A percentile compares a stretch with the other conserved stretches of the same genome.
Conservation (phyloP, 1,140 invertebrate species). For the Pachypeltis micranthus region DNA sequence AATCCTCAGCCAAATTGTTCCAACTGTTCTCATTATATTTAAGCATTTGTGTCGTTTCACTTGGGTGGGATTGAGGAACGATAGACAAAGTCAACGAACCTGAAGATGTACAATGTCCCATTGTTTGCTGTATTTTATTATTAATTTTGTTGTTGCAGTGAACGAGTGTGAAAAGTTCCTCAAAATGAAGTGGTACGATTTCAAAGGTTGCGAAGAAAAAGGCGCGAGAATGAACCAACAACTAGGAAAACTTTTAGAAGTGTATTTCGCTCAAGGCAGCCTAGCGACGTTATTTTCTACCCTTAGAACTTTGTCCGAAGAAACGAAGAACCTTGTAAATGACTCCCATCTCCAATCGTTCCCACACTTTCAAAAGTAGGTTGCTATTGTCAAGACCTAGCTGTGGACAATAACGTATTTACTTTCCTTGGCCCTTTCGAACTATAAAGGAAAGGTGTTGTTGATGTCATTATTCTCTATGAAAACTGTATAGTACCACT, state of each 20-base stretch:
- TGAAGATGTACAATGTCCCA: too few species aligned
- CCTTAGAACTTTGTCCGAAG: constrained; percentile 22
- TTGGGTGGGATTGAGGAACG: too few species aligned
- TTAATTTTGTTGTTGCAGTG: neutral
- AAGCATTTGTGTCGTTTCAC: too few species aligned
- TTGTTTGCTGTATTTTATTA: too few species aligned
- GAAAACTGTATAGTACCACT: too few species aligned
- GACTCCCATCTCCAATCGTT: constrained; percentile 25
- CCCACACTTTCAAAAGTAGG: constrained; percentile 28
- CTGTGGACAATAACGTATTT: too few species aligned
- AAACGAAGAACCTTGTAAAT: constrained; percentile 24
- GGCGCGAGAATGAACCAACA: constrained; percentile 40
- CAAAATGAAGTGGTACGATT: constrained; percentile 41
- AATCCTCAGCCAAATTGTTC: too few species aligned
- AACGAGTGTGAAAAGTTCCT: constrained; percentile 39
- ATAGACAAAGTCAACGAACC: constrained; percentile 9
- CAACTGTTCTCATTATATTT: too few species aligned
- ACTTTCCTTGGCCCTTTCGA: too few species aligned
- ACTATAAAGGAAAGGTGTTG: too few species aligned
- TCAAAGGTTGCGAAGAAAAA: constrained; percentile 39
- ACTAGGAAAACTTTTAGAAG: constrained; percentile 34
- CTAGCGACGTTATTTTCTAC: constrained; percentile 20
- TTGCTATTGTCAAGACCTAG: too few species aligned
- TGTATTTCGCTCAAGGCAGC: constrained; percentile 20
- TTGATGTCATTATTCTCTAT: too few species aligned